phyloP scores from a whole-genome alignment of 2,797 vertebrate species.

The Oryzias sinensis region DNA sequence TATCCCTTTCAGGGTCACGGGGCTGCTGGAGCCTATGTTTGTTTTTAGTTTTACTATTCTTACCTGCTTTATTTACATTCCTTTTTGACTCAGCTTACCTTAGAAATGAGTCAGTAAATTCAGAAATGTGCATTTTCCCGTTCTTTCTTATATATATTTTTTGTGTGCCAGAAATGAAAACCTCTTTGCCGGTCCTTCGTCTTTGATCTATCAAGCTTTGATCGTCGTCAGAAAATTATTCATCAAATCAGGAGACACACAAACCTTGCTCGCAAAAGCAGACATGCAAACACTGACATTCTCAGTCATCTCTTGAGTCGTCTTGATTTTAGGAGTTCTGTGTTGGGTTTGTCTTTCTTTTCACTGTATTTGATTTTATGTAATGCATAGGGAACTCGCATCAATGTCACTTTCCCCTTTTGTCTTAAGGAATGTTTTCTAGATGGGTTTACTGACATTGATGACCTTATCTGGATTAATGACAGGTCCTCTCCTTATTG shows the following conservation, averaged over 20 bases:
- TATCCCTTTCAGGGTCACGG: no score
- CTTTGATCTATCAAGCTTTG: slow-evolving; percentile 64
- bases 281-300: no score
- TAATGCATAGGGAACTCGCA: no score
- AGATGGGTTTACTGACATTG: no score
- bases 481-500: slow-evolving; percentile 22
- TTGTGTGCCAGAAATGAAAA: slow-evolving; percentile 31
- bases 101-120: neutral
- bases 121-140: neutral
- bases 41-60: neutral
- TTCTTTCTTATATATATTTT: slow-evolving; percentile 1
- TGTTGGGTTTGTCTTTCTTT: slow-evolving; percentile 19
- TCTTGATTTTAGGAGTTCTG: slow-evolving; percentile 24
- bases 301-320: no score
- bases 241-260: slow-evolving; percentile 3
- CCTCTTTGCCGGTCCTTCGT: slow-evolving; percentile 14
- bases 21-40: no score
- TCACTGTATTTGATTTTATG: neutral
- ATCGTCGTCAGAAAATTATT: slow-evolving; percentile 38
- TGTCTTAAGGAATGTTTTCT: no score
- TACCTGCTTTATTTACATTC: neutral
- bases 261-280: slow-evolving; percentile 4
- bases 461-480: neutral
- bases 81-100: neutral
- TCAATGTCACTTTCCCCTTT: no score